Conservation (phyloP, 35 echinoderm and acorn worm species). For the Apostichopus parvimensis region DNA sequence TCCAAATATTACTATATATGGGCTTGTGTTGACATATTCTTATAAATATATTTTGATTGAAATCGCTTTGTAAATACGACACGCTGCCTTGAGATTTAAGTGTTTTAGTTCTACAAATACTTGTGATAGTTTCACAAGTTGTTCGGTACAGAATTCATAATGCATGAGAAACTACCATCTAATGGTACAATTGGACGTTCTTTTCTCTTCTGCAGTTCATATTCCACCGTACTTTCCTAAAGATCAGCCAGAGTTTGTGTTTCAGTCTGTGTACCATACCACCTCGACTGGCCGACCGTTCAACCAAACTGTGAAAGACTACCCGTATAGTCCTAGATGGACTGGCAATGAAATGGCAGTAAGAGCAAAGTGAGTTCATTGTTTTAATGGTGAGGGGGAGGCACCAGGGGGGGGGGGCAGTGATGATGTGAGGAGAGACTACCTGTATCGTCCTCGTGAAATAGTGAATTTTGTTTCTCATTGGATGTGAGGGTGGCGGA, state of each 20-base stretch:
- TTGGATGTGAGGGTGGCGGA: too few relatives aligned
- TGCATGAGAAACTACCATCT: too few relatives aligned
- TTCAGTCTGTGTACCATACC: constrained; percentile 95
- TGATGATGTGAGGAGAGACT: constrained; percentile 29
- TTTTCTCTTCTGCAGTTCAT: constrained; percentile 64
- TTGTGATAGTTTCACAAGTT: too few relatives aligned
- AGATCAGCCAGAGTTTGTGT: constrained; percentile 82
- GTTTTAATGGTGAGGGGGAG: neutral
- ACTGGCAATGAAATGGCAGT: constrained; percentile 98
- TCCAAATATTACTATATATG: too few relatives aligned
- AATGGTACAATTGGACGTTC: neutral
- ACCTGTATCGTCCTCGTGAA: constrained; percentile 22
- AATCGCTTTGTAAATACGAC: too few relatives aligned
- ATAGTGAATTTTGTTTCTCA: too few relatives aligned
- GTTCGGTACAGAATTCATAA: too few relatives aligned
- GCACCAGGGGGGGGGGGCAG: neutral
- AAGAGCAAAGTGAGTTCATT: constrained; percentile 80
- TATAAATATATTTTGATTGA: too few relatives aligned
- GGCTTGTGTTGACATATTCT: too few relatives aligned
- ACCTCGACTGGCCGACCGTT: constrained; percentile 66
- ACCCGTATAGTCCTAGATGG: constrained; percentile 98
- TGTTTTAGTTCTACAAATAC: too few relatives aligned
- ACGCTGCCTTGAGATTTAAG: too few relatives aligned
- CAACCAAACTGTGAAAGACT: constrained; percentile 52
- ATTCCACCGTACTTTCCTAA: constrained; percentile 84